Evolutionary conservation across 2,888 invertebrate species (phyloP), one percentile per base, ranked within the genome.

Genomic region (Cotesia congregata): DNA sequence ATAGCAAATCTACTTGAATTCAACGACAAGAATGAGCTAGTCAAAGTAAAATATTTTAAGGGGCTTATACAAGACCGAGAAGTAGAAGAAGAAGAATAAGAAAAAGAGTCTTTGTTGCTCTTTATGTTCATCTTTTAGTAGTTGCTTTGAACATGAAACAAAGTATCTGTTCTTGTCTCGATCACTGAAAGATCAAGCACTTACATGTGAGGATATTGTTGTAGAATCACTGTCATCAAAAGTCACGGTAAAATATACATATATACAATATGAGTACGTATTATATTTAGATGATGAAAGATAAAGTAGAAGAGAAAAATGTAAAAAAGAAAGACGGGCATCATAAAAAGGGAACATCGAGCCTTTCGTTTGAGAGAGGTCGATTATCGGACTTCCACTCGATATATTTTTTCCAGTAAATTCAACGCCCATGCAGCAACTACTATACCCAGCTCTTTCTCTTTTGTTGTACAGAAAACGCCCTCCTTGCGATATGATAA

Each of bases 401-500:
- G 76, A 76, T 76, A 72, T 72, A 76, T 73, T 76, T 76, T 76
- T 76, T 76, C 76, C 76, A 73, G 62, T 69, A 68, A 76, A 76
- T 76, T 76, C 72, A 68, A 39, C 72, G 67, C 72, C 41, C 67
- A 39, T 74, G 67, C 67, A 59, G 41, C 64, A 12, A 40, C 50
- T 67, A 65, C 40, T 59, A 59, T 59, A 59, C 6, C 60, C n/a
- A 50, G 50, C 50, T 61, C 64, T 39, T 30, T 65, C 39, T 60
- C 41, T 41, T 72, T 62, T 64, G 50, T 50, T 50, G 12, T 50
- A 50, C 50, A 7, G 50, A 50, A 50, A 50, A 12, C 12, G 50
- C 64, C 41, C 64, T 64, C 20, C 40, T 39, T 62, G 62, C 41
- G 50, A 69, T 72, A 73, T 72, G 69, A 78, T 75, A 79, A 74